phyloP scores from a whole-genome alignment of 1,140 invertebrate genomes.

The Neodiprion lecontei region DNA sequence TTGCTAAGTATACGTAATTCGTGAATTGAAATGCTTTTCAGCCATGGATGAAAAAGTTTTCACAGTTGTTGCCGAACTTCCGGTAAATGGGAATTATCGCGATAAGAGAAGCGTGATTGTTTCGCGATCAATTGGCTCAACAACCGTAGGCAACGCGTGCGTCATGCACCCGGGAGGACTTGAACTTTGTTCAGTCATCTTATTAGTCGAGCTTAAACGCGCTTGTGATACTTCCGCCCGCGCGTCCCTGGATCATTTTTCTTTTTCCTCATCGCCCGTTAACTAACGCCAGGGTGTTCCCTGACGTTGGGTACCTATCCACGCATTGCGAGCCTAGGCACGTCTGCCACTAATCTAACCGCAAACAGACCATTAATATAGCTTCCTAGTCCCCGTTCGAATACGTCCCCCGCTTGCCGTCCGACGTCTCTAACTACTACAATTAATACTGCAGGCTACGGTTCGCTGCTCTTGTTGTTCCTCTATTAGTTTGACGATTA shows the following conservation, averaged over 20 bases:
- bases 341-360: slow-evolving; percentile 8
- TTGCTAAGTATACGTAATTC: not conserved
- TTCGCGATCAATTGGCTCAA: not conserved
- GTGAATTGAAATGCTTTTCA: not conserved
- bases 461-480: not conserved
- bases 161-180: not conserved
- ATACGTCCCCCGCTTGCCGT: not conserved
- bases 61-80: not conserved
- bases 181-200: not conserved
- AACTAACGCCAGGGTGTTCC: slow-evolving; percentile 4
- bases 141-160: not conserved
- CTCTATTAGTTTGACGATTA: not conserved
- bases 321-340: slow-evolving; percentile 11
- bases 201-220: slow-evolving; percentile 7
- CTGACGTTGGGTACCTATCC: slow-evolving; percentile 1
- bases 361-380: slow-evolving; percentile 14
- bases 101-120: not conserved
- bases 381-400: not conserved
- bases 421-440: not conserved
- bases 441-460: not conserved
- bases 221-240: not conserved
- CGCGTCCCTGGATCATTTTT: slow-evolving; percentile 7
- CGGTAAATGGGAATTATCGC: not conserved
- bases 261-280: slow-evolving; percentile 1
- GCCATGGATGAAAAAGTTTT: not conserved